phyloP scores from a whole-genome alignment of 2,113 vertebrate species.

The Dicaeum eximium region DNA sequence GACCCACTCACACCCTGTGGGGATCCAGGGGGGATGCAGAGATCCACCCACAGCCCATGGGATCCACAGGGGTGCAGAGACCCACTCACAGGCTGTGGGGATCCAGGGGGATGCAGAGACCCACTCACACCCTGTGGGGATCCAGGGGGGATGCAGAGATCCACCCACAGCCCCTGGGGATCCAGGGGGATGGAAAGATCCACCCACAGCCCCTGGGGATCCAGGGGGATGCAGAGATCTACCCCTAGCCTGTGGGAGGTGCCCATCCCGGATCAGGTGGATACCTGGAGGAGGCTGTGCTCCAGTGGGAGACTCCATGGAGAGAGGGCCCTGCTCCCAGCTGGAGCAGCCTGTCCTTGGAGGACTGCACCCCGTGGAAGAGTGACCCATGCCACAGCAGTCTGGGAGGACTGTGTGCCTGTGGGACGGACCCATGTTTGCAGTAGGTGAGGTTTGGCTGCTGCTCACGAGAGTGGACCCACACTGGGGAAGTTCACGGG shows the following conservation, averaged over 20 bases:
- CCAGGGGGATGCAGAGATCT: background rate
- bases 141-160: background rate
- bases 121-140: no score
- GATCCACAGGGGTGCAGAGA: no score
- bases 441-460: no score
- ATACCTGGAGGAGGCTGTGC: background rate
- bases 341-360: background rate
- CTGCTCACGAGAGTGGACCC: background rate
- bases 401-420: background rate
- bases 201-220: background rate
- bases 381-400: background rate
- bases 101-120: no score
- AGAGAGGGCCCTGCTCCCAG: background rate
- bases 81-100: no score
- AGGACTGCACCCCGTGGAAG: no score
- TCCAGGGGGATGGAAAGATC: background rate
- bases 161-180: background rate
- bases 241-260: background rate
- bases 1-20: no score
- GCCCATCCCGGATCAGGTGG: no score
- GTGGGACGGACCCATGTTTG: rapidly evolving
- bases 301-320: rapidly evolving
- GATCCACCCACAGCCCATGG: no score
- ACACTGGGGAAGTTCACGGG: rapidly evolving
- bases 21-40: no score